Evolutionary conservation across 2,797 vertebrate species (phyloP).

Genomic region (Neomorphus geoffroyi): DNA sequence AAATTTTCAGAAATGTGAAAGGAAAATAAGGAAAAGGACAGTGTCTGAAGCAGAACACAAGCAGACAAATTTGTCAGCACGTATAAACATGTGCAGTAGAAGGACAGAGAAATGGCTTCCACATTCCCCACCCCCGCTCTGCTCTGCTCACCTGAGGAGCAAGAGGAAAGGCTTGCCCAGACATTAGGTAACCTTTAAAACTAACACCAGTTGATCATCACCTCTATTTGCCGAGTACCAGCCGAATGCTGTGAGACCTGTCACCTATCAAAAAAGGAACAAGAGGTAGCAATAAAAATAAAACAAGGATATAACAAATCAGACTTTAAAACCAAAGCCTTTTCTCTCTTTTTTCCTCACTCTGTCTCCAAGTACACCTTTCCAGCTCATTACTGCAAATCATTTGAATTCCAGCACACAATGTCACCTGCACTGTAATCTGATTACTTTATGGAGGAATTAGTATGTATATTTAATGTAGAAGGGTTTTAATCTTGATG

Average conservation of each 20-base stretch:
- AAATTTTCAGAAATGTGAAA: neutral
- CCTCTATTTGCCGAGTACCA: conserved; percentile 7
- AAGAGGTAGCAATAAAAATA: conserved; percentile 66
- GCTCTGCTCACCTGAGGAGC: neutral
- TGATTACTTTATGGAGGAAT: conserved; percentile 97
- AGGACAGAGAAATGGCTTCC: neutral
- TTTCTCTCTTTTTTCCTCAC: conserved; percentile 66
- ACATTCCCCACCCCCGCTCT: fast-evolving
- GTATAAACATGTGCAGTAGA: neutral
- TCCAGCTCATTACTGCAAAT: conserved; percentile 89
- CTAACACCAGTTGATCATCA: neutral
- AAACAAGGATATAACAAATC: conserved; percentile 51
- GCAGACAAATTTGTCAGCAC: neutral
- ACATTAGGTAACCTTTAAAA: conserved; percentile 2
- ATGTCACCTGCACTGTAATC: conserved; percentile 98
- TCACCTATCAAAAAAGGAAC: conserved; percentile 61
- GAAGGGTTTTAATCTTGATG: conserved; percentile 95
- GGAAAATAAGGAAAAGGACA: neutral
- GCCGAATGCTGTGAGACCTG: neutral
- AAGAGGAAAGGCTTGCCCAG: neutral
- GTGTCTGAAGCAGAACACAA: neutral
- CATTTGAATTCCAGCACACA: conserved; percentile 86
- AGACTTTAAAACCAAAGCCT: conserved; percentile 81
- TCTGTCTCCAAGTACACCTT: conserved; percentile 81
- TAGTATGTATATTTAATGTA: conserved; percentile 99